Conservation (phyloP, 1,140 invertebrate genomes). For the Adoxophyes honmai region DNA sequence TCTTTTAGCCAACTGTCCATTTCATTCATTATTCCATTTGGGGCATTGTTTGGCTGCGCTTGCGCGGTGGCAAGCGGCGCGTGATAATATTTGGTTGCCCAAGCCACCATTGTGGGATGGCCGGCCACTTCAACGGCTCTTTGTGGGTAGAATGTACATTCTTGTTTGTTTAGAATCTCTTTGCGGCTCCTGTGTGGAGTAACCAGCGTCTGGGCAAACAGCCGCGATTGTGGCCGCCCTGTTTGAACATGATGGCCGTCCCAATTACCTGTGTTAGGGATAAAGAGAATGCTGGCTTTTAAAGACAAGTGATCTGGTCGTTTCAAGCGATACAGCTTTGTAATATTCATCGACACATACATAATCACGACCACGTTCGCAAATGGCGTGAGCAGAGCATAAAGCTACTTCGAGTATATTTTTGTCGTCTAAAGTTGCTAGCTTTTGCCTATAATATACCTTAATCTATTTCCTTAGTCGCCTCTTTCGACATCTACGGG, state of each 20-base stretch:
- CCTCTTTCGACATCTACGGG: too few relatives aligned
- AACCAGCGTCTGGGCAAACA: slow-evolving; percentile 11
- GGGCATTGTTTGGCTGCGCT: slow-evolving; percentile 39
- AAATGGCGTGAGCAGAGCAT: too few relatives aligned
- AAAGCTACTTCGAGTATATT: too few relatives aligned
- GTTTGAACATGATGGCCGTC: slow-evolving; percentile 10
- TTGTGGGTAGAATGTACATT: slow-evolving; percentile 61
- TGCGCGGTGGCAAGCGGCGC: slow-evolving; percentile 44
- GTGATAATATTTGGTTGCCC: slow-evolving; percentile 73
- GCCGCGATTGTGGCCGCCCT: neutral
- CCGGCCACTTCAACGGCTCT: slow-evolving; percentile 58
- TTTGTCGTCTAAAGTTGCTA: too few relatives aligned
- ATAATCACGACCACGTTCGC: too few relatives aligned
- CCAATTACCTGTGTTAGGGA: slow-evolving; percentile 9
- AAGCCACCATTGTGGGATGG: slow-evolving; percentile 51
- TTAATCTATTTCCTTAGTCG: too few relatives aligned
- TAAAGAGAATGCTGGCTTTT: neutral
- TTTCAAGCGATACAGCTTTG: too few relatives aligned
- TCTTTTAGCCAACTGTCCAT: slow-evolving; percentile 6
- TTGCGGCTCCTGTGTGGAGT: slow-evolving; percentile 59
- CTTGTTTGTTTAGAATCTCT: slow-evolving; percentile 62
- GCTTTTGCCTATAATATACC: too few relatives aligned
- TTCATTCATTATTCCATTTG: slow-evolving; percentile 7
- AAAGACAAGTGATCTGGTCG: too few relatives aligned
- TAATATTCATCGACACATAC: too few relatives aligned